Conservation (phyloP, 1,140 invertebrate species). For the Cydia fagiglandana region DNA sequence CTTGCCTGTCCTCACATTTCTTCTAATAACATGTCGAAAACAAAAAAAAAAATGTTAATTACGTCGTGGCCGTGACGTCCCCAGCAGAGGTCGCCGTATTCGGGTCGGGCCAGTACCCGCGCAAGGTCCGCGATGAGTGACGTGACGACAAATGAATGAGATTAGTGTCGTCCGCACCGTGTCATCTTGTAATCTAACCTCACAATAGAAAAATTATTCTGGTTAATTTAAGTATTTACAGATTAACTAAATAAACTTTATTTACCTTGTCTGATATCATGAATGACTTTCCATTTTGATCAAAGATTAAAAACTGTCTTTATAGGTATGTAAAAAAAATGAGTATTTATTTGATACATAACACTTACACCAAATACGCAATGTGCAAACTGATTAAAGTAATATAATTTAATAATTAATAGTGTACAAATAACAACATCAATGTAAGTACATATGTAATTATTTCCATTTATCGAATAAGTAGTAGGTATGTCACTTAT, state of each 20-base stretch:
- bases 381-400: too few species aligned
- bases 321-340: too few species aligned
- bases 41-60: background rate
- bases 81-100: slow-evolving; percentile 37
- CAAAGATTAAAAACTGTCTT: background rate
- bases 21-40: too few species aligned
- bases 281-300: background rate
- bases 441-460: too few species aligned
- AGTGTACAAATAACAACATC: too few species aligned
- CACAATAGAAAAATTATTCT: background rate
- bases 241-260: background rate
- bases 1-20: too few species aligned
- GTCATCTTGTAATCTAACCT: background rate
- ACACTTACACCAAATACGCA: too few species aligned
- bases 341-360: too few species aligned
- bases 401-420: too few species aligned
- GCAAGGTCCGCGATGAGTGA: slow-evolving; percentile 34
- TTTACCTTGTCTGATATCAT: background rate
- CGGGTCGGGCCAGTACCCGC: slow-evolving; percentile 39
- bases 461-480: background rate
- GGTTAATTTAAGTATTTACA: background rate
- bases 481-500: background rate
- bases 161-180: background rate
- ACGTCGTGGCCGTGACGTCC: slow-evolving; percentile 34
- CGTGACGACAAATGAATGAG: slow-evolving; percentile 20